phyloP scores from a whole-genome alignment of 2,113 vertebrate genomes.

The Lasiurus cinereus region DNA sequence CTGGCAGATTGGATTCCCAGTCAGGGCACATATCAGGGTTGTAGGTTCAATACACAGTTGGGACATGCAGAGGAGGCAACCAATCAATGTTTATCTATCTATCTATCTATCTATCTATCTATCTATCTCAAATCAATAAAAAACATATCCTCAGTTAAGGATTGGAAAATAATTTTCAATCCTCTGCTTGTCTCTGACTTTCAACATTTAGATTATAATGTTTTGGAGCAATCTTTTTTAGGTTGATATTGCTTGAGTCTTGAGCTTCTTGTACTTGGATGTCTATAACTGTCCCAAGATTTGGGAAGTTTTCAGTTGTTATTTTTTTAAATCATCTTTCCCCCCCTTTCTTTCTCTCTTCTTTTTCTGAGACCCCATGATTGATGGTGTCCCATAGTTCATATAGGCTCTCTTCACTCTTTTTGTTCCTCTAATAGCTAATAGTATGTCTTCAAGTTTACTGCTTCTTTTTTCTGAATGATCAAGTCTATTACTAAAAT shows the following conservation, averaged over 20 bases:
- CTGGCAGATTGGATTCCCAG: too few relatives aligned
- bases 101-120: too few relatives aligned
- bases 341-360: not conserved
- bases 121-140: too few relatives aligned
- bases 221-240: not conserved
- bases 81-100: too few relatives aligned
- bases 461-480: not conserved
- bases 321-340: not conserved
- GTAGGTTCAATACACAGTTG: too few relatives aligned
- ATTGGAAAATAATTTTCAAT: not conserved
- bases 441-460: not conserved
- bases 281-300: not conserved
- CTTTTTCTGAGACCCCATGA: not conserved
- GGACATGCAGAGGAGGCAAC: too few relatives aligned
- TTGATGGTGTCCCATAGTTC: not conserved
- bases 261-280: not conserved
- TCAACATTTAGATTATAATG: not conserved
- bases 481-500: not conserved
- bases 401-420: not conserved
- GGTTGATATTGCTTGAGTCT: not conserved
- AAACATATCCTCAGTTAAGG: too few relatives aligned
- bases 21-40: too few relatives aligned
- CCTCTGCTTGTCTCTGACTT: not conserved
- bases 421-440: not conserved
- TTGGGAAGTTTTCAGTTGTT: not conserved